Evolutionary conservation across 2,888 invertebrate genomes (phyloP), one percentile per base, ranked within the genome.

Genomic region (Miltochrista miniata): DNA sequence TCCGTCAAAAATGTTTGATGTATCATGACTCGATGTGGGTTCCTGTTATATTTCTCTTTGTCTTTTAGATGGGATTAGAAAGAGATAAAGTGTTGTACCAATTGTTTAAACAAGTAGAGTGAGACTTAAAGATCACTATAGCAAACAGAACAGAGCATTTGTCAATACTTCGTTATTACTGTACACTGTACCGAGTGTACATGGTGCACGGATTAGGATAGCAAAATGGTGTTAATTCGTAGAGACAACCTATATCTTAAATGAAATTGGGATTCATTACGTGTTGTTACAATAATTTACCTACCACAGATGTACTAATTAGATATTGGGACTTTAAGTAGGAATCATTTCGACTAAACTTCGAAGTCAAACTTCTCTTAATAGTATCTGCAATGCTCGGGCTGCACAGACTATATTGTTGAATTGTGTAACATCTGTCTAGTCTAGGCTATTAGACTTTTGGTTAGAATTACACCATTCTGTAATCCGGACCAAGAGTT

Each of bases 1-100:
- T 89, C 90, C 90, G 88, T 76, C 78, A 73, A 68, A 69, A 74
- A 70, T 85, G 76, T 85, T 86, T 80, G 74, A 76, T 65, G 77
- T 80, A 79, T 79, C 72, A 72, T 51, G 73, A 74, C 59, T 61
- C 66, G 68, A 70, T 72, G 75, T 81, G 72, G 72, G 74, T 72
- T 78, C 74, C 64, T 74, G 70, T 63, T 66, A 60, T 56, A 36
- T 45, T 44, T 51, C 34, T 70, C 73, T 57, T 61, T 67, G 45
- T 69, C 68, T 48, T 45, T 54, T 42, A 0, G 14, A 9, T 34
- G 11, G 40, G 8, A 55, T 48, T n/a, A 13, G 67, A 75, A 52
- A 66, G 72, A 69, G 72, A 72, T 38, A 24, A 43, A 43, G 11
- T 46, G 7, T 8, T 24, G 31, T 29, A 15, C 48, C 48, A 53